A percentile compares a stretch with the other conserved stretches of the same genome.
These are phyloP conservation scores for Clunio marinus DNA, from an alignment of 2,888 invertebrate species.

Conservation along the genomic window DNA sequence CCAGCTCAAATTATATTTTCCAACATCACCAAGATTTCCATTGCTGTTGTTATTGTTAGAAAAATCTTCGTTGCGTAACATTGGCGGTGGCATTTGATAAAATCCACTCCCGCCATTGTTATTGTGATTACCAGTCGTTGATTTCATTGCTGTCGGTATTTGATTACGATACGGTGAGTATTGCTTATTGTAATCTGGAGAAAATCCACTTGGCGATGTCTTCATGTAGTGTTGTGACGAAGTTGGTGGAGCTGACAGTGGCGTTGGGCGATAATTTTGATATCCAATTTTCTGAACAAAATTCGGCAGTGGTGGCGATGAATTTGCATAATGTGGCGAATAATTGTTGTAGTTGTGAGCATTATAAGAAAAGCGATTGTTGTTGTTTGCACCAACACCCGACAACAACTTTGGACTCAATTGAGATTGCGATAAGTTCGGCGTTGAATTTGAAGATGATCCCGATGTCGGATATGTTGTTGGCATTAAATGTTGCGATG, in stretches of 20 bases:
- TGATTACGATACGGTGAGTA: constrained; percentile 16
- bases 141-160: not conserved
- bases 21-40: not conserved
- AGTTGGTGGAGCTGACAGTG: constrained; percentile 26
- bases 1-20: not conserved
- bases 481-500: constrained; percentile 25
- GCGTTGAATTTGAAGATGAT: constrained; percentile 23
- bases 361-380: constrained; percentile 10
- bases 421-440: constrained; percentile 21
- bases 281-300: not conserved
- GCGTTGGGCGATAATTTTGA: constrained; percentile 2
- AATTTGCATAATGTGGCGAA: not conserved
- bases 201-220: not conserved
- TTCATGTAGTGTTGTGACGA: constrained; percentile 1
- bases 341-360: not conserved
- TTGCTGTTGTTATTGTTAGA: not conserved
- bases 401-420: constrained; percentile 22
- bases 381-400: not conserved
- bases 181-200: constrained; percentile 23
- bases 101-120: too few relatives aligned
- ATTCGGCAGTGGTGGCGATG: not conserved
- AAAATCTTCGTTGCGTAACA: not conserved
- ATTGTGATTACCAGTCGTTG: not conserved
- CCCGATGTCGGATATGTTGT: constrained; percentile 20
- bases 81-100: not conserved